Base-by-base conservation (phyloP, 2,888 invertebrate species). In the Rhogogaster chlorosoma region DNA sequence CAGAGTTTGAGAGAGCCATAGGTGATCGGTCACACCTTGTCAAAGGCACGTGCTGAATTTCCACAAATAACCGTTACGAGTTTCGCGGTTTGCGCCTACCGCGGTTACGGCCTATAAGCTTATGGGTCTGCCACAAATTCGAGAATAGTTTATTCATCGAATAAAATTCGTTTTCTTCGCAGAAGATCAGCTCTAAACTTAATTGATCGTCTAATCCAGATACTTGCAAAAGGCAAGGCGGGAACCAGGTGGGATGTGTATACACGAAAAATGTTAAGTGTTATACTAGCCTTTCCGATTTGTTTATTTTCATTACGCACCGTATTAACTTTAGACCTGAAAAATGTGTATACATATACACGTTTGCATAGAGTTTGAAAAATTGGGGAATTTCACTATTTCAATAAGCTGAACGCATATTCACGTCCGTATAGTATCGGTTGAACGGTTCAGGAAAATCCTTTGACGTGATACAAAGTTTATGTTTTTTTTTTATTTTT, bases 21-120 rank as follows among this genome's bases (percentile, higher is more conserved):
- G 61, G 80, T 57, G 61, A 80, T 80, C 80, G 80, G 80, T 61
- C 80, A 57, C 61, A 61, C 38, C 80, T 80, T 61, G 80, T 80
- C 80, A 61, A 80, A 80, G 61, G 57, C 80, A 80, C 80, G 80
- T 61, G 80, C 80, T 38, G 61, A 80, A 61, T 61, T 38, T 80
- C 80, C 61, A 61, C 57, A 80, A 80, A 80, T 80, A 80, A 80
- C 77, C 49, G 15, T n/a, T 80, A 61, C 61, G 61, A 80, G 61
- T 80, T 38, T 80, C 26, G 61, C 80, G 22, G 22, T 10, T 80
- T 36, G 5, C 22, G 22, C 32, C 45, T 15, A 26, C 10, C 45
- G 45, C 45, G 22, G 38, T 32, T 67, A 67, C 67, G 67, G 18
- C n/a, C 9, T 26, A n/a, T n/a, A 61, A 15, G 18, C 22, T 57